Evolutionary conservation across 2,113 vertebrate genomes (phyloP), one percentile per base, ranked within the genome.

Genomic region (Odobenus rosmarus): DNA sequence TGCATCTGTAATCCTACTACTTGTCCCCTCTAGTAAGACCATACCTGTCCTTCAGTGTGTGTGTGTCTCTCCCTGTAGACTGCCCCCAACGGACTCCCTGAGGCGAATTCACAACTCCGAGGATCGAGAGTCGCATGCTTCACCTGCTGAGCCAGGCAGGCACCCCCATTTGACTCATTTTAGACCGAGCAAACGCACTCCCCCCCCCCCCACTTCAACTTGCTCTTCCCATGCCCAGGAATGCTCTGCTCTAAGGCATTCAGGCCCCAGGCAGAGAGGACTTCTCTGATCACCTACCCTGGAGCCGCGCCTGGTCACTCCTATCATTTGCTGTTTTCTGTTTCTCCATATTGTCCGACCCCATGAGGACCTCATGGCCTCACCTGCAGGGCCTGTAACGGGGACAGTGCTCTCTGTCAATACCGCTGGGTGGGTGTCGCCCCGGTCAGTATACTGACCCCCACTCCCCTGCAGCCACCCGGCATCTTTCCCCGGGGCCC

Each of bases 241-340:
- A 61, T 0, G 39, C 55, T 33, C 19, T 7, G 21, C n/a, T 39
- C 10, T 2, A 11, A 61, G 64, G 10, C 64, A 19, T 61, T 6
- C 36, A 5, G 53, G 79, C 64, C 51, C 14, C 64, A 13, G 28
- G 61, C 51, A 18, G 42, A 72, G 31, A 46, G 51, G 26, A 8
- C 26, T 36, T 33, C n/a, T 46, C 36, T 12, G 36, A 24, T 24
- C 10, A 1, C 5, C 9, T 49, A 12, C 3, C 57, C 57, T 28
- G 46, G 14, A 46, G 61, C 6, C 5, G 28, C 24, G 14, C 16
- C 36, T 18, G 36, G 10, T 55, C 11, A 1, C 28, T 24, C 51
- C 21, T 19, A 7, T 7, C 0, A 0, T 4, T 5, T 0, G 2
- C 7, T 11, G 53, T 10, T 62, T 11, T 51, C 23, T 31, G 49